These are phyloP conservation scores for Chionomys nivalis DNA, from an alignment of 2,113 vertebrate species.

Conservation along the genomic window DNA sequence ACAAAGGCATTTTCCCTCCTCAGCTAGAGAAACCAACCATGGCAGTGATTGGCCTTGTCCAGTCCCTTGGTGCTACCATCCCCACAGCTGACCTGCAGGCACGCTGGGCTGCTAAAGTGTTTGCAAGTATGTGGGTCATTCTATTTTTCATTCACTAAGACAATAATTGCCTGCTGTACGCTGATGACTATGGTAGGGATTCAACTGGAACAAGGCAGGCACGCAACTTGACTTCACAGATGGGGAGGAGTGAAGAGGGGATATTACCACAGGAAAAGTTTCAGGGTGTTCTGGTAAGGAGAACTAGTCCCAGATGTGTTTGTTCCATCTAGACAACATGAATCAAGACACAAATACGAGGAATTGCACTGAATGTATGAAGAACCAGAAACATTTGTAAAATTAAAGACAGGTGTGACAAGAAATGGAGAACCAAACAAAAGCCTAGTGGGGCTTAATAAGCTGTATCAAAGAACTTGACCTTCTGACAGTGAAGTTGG, in stretches of 20 bases:
- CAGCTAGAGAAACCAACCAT: constrained; percentile 87
- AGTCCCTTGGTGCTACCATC: constrained; percentile 87
- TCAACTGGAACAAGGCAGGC: background rate
- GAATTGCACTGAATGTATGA: background rate
- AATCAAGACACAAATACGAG: background rate
- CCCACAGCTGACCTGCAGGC: constrained; percentile 90
- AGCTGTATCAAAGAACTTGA: background rate
- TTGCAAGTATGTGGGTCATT: constrained; percentile 42
- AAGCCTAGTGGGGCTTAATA: too few relatives aligned
- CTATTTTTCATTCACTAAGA: background rate
- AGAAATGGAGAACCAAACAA: background rate
- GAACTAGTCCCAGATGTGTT: background rate
- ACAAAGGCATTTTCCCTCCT: constrained; percentile 89
- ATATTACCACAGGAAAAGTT: background rate
- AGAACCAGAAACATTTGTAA: background rate
- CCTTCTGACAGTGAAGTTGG: background rate
- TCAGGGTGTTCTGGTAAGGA: background rate
- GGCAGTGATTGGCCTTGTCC: constrained; percentile 90
- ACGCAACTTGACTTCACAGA: background rate
- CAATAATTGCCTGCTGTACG: background rate
- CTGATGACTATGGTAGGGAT: background rate
- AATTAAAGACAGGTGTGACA: background rate
- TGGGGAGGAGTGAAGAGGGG: background rate
- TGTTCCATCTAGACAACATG: background rate
- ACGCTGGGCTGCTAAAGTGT: constrained; percentile 86